phyloP scores from a whole-genome alignment of 2,113 vertebrate species.

The Thinocorus orbignyianus region DNA sequence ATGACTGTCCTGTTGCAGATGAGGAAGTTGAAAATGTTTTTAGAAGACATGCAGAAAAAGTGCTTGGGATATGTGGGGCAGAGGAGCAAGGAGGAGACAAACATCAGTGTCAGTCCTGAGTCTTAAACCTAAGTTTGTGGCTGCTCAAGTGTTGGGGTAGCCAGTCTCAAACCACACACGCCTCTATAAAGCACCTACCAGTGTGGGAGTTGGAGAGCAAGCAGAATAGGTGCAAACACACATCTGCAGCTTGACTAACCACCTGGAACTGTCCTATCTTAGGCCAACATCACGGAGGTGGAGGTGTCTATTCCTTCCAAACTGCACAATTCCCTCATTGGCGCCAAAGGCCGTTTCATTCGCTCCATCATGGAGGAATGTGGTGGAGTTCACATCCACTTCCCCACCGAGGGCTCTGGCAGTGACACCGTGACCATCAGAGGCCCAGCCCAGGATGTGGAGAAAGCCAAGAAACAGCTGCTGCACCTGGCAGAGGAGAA shows the following conservation, averaged over 20 bases:
- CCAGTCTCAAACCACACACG: not conserved
- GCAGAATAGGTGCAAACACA: not conserved
- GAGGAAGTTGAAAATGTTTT: not conserved
- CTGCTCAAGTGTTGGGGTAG: not conserved
- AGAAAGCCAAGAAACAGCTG: constrained; percentile 94
- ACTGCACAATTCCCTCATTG: constrained; percentile 96
- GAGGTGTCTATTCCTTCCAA: constrained; percentile 96
- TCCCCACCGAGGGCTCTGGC: constrained; percentile 94
- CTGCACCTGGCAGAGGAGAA: constrained; percentile 97
- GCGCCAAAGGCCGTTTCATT: constrained; percentile 95
- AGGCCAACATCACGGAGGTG: constrained; percentile 95
- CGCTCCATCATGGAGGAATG: constrained; percentile 99
- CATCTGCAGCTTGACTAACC: not conserved
- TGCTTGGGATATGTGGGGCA: not conserved
- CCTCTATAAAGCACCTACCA: not conserved
- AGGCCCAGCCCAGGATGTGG: constrained; percentile 93
- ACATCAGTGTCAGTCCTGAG: not conserved
- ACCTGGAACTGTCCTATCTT: not conserved
- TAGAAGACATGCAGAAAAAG: not conserved
- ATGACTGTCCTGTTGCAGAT: not conserved
- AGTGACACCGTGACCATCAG: constrained; percentile 95
- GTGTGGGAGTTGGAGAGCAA: not conserved
- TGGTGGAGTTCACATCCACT: constrained; percentile 97
- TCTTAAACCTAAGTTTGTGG: not conserved
- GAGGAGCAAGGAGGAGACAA: not conserved